Evolutionary conservation across 2,113 vertebrate genomes (phyloP), one percentile per base, ranked within the genome.

Genomic region (Phyllopteryx taeniolatus): DNA sequence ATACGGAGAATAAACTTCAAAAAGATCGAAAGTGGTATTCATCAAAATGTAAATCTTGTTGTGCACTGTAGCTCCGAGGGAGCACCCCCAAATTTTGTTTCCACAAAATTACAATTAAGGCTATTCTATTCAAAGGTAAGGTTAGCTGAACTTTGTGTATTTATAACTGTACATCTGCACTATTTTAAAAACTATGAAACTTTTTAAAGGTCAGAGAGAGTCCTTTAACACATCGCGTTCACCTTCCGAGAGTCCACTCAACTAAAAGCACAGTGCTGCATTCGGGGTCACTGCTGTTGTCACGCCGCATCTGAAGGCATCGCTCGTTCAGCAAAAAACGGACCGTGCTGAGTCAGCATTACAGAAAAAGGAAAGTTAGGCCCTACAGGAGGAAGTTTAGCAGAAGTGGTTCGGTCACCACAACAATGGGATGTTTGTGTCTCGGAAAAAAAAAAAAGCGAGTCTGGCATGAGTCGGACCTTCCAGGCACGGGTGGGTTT

Each of bases 401-500:
- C 57, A 33, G 33, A 33, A 33, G 14, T 19, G 14, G 13, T 17
- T 61, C 59, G 1, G 31, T 61, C 11, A 35, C 59, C 31, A 35
- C 27, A 8, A 5, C 14, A 8, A 15, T 14, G 14, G 59, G 27
- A 61, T 61, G 33, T 17, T 33, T 13, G 31, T 0, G 19, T 53
- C 49, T 12, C 49, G 6, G 6, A 19, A 3, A 35, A 61, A 61
- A 61, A 0, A 61, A 13, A 60, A 33, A 60, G 27, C 57, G 2
- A 22, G n/a, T 57, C 54, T 57, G 54, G 62, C 60, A 10, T 42
- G 33, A 62, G 60, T 42, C 4, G 22, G 9, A 63, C 61, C 64
- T 66, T 47, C 13, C 64, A 66, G 64, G 64, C 64, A 66, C 64
- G 22, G 43, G n/a, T 47, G 64, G n/a, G 43, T 66, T 66, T 66